Percentiles rank a stretch among this genome's conserved stretches.
phyloP scores from a whole-genome alignment of 2,797 vertebrate species.

The Sebastes iracundus region DNA sequence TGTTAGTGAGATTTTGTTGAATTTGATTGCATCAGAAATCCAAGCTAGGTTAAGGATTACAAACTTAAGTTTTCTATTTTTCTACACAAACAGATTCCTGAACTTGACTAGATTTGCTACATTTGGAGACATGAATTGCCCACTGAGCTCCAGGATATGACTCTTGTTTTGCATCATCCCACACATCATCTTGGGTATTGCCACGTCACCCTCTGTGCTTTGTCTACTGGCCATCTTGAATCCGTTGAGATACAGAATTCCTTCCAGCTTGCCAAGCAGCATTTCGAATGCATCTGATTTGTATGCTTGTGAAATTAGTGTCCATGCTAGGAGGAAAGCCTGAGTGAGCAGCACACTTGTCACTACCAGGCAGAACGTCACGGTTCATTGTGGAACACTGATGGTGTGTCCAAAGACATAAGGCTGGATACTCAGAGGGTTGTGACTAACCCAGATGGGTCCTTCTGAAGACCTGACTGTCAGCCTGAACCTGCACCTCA shows the following conservation, averaged over 20 bases:
- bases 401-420: background rate
- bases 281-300: background rate
- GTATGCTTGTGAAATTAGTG: background rate
- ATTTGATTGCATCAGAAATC: background rate
- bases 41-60: background rate
- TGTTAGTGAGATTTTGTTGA: background rate
- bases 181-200: background rate
- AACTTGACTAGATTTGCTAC: background rate
- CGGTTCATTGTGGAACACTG: constrained; percentile 4
- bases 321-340: background rate
- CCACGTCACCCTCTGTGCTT: background rate
- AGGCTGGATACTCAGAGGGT: background rate
- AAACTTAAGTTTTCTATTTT: background rate
- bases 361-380: background rate
- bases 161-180: background rate
- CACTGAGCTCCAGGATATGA: background rate
- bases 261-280: background rate
- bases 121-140: background rate
- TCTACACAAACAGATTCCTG: background rate
- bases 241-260: background rate
- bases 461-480: background rate
- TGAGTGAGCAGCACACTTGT: constrained; percentile 4
- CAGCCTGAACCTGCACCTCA: background rate
- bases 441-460: background rate
- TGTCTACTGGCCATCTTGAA: background rate